Percentiles rank a stretch among this genome's conserved stretches.
phyloP scores from a whole-genome alignment of 2,888 invertebrate species.

The Torymus auratus region DNA sequence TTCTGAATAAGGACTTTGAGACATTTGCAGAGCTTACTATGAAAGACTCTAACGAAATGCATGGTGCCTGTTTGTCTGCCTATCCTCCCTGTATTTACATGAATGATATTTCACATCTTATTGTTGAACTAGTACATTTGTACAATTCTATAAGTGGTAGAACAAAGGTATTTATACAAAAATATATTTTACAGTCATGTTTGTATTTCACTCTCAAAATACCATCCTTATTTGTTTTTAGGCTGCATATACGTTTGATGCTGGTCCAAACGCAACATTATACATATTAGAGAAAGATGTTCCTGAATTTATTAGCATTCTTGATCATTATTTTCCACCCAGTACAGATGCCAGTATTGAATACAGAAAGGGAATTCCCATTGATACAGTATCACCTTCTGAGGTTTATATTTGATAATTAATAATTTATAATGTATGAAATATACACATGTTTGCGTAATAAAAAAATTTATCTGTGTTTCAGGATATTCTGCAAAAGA shows the following conservation, averaged over 20 bases:
- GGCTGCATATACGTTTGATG: conserved; percentile 98
- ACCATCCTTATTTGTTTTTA: conserved; percentile 68
- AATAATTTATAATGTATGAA: conserved; percentile 48
- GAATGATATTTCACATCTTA: conserved; percentile 90
- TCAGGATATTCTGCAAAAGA: conserved; percentile 69
- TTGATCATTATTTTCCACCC: conserved; percentile 86
- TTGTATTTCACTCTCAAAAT: conserved; percentile 25
- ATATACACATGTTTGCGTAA: conserved; percentile 1
- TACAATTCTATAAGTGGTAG: conserved; percentile 86
- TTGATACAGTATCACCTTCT: conserved; percentile 67
- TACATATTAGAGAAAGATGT: conserved; percentile 89
- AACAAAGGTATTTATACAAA: conserved; percentile 78
- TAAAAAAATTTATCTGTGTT: conserved; percentile 36
- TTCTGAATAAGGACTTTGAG: conserved; percentile 43
- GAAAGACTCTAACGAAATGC: conserved; percentile 98
- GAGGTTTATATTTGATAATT: conserved; percentile 63
- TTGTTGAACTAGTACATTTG: conserved; percentile 88
- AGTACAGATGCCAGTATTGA: conserved; percentile 73
- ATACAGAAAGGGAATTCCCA: conserved; percentile 80
- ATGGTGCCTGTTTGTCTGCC: conserved; percentile 94
- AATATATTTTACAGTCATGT: not conserved
- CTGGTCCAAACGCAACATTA: conserved; percentile 97
- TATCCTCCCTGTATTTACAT: conserved; percentile 96
- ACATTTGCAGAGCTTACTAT: conserved; percentile 88
- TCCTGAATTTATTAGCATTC: conserved; percentile 81